A percentile compares a stretch with the other conserved stretches of the same genome.
Evolutionary conservation across 2,888 invertebrate genomes (phyloP).

Genomic region (Achlya flavicornis): DNA sequence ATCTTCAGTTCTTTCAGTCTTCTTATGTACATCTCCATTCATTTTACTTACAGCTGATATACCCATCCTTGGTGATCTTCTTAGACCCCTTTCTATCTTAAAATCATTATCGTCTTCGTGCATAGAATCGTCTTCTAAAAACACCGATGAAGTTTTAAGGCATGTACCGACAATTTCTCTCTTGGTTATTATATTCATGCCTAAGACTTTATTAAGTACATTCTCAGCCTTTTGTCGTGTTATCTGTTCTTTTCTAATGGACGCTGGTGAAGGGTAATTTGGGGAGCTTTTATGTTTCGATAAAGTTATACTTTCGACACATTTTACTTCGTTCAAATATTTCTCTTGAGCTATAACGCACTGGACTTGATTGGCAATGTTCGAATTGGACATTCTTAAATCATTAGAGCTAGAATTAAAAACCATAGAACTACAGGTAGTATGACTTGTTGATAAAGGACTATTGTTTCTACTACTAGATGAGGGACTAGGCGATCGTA

Average conservation of each 20-base stretch:
- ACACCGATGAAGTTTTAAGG: slow-evolving; percentile 74
- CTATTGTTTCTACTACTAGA: slow-evolving; percentile 79
- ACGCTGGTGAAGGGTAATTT: slow-evolving; percentile 66
- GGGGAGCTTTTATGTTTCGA: slow-evolving; percentile 61
- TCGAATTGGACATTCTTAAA: slow-evolving; percentile 77
- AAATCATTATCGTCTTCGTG: slow-evolving; percentile 74
- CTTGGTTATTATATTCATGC: slow-evolving; percentile 76
- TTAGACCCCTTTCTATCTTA: slow-evolving; percentile 71
- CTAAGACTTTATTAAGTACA: slow-evolving; percentile 77
- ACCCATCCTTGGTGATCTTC: slow-evolving; percentile 76
- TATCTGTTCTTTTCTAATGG: slow-evolving; percentile 72
- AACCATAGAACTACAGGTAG: slow-evolving; percentile 82
- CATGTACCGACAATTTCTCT: slow-evolving; percentile 73
- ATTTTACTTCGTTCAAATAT: slow-evolving; percentile 78
- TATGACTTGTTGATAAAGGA: slow-evolving; percentile 79
- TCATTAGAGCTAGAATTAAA: slow-evolving; percentile 81
- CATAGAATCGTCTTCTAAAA: slow-evolving; percentile 73
- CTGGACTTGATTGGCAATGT: slow-evolving; percentile 77
- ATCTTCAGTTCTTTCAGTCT: slow-evolving; percentile 70
- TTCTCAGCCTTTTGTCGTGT: slow-evolving; percentile 79
- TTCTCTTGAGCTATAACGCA: slow-evolving; percentile 82
- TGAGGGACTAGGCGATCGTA: slow-evolving; percentile 75
- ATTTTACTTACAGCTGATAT: slow-evolving; percentile 77
- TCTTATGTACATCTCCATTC: slow-evolving; percentile 78
- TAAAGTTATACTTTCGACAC: slow-evolving; percentile 77